Evolutionary conservation across 2,888 invertebrate genomes (phyloP).

Genomic region (Ophioninae sp.): DNA sequence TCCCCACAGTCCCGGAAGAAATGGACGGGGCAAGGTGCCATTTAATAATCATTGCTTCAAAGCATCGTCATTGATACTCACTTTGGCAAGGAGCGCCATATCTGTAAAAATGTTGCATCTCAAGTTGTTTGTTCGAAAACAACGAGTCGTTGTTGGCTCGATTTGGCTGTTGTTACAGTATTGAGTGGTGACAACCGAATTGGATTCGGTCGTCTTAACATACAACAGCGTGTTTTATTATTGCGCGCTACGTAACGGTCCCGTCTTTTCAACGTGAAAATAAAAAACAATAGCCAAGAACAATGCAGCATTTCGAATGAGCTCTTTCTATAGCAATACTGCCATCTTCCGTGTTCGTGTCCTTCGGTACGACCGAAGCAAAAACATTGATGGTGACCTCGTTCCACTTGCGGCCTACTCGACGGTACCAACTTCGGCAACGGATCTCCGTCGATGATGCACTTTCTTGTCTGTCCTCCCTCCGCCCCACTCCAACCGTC

Average conservation of each 20-base stretch:
- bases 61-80: constrained; percentile 22
- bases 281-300: constrained; percentile 64
- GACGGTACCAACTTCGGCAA: background rate
- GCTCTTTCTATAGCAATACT: constrained; percentile 16
- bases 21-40: too few species aligned
- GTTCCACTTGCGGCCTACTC: constrained; percentile 28
- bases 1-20: too few species aligned
- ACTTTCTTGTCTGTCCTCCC: constrained; percentile 3
- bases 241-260: too few species aligned
- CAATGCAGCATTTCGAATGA: constrained; percentile 64
- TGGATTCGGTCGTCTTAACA: constrained; percentile 42
- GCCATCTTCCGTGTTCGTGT: constrained; percentile 31
- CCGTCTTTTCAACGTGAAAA: constrained; percentile 24
- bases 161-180: constrained; percentile 52
- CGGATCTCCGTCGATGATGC: background rate
- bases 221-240: background rate
- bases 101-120: constrained; percentile 37
- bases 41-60: too few species aligned
- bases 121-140: constrained; percentile 68
- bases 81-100: background rate
- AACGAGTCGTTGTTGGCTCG: constrained; percentile 57
- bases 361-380: constrained; percentile 51
- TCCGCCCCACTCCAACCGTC: background rate
- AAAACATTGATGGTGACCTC: constrained; percentile 49
- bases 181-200: constrained; percentile 47